Conservation (phyloP, 2,113 vertebrate genomes). For the Anhinga rufa region DNA sequence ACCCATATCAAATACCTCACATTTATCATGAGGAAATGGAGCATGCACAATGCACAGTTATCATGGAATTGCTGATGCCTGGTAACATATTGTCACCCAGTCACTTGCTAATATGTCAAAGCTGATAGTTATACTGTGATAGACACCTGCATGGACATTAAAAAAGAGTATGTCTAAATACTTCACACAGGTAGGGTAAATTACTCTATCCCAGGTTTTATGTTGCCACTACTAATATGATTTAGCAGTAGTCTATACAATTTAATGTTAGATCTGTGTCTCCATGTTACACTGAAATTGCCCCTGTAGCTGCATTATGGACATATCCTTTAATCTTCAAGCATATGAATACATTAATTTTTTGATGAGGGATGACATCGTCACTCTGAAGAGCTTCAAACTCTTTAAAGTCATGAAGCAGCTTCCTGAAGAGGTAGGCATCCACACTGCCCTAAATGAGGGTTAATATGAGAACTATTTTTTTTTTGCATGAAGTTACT, state of each 20-base stretch:
- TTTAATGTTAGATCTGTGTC: not conserved
- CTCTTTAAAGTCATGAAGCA: not conserved
- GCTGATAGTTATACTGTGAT: not conserved
- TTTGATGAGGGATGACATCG: not conserved
- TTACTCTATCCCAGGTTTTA: not conserved
- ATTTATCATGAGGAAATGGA: constrained; percentile 23
- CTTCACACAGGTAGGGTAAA: not conserved
- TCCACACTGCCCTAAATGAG: not conserved
- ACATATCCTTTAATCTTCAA: not conserved
- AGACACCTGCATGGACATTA: not conserved
- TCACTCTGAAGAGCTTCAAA: not conserved
- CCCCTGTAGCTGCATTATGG: not conserved
- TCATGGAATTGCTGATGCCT: not conserved
- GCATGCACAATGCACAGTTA: constrained; percentile 1
- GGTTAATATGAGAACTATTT: not conserved
- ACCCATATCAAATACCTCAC: not conserved
- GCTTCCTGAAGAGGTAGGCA: not conserved
- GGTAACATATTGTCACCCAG: not conserved
- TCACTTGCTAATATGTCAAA: not conserved
- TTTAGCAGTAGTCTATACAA: not conserved
- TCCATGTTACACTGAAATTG: not conserved
- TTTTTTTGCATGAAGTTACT: not conserved
- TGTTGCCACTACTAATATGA: not conserved
- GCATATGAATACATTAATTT: not conserved
- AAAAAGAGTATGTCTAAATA: not conserved